Conservation (phyloP, 53 echinoderm and acorn worm genomes). For the Paelopatides confundens region DNA sequence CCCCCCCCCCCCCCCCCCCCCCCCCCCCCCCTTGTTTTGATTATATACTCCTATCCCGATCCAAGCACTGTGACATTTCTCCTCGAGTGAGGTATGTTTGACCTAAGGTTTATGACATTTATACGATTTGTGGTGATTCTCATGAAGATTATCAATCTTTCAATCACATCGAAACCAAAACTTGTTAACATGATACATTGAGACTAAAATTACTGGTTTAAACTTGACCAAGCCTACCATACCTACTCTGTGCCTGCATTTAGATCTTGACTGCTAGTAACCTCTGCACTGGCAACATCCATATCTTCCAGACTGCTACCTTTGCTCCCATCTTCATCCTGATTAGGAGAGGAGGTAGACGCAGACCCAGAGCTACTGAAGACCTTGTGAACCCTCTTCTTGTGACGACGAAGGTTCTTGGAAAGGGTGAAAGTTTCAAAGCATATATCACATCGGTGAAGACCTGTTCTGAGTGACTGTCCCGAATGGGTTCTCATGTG, state of each 20-base stretch:
- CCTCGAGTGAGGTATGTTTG: no score
- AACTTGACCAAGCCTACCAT: neutral
- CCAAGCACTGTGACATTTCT: no score
- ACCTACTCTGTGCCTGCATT: neutral
- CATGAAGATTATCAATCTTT: no score
- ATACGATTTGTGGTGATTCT: no score
- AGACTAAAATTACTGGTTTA: no score
- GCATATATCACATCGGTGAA: conserved; percentile 86
- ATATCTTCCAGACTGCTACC: conserved; percentile 28
- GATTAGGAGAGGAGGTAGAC: neutral
- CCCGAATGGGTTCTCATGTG: conserved; percentile 93
- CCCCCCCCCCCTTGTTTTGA: no score
- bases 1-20: no score
- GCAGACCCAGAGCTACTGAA: conserved; percentile 1
- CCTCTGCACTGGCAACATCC: conserved; percentile 55
- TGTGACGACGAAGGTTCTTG: conserved; percentile 85
- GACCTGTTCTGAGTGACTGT: conserved; percentile 50
- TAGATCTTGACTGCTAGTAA: conserved; percentile 80
- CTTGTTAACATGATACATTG: no score
- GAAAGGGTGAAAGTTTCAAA: conserved; percentile 88
- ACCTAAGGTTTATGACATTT: no score
- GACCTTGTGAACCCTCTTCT: conserved; percentile 80
- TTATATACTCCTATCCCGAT: no score
- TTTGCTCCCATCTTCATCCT: conserved; percentile 8
- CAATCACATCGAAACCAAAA: no score